Evolutionary conservation across 1,140 invertebrate species (phyloP).

Genomic region (Danaus plexippus): DNA sequence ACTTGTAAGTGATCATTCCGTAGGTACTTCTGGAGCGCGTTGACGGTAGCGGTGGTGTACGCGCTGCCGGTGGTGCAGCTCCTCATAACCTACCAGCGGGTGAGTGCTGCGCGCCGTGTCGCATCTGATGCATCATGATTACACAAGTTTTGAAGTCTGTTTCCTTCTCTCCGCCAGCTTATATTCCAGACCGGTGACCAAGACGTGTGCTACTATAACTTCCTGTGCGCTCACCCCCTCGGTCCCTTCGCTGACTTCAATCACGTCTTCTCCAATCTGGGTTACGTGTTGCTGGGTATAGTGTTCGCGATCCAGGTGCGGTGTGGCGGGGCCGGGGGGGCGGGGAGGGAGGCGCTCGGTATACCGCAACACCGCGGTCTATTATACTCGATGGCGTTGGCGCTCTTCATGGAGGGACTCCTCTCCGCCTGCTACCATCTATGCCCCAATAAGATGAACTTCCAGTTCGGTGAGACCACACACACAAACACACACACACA

Average conservation of each 20-base stretch:
- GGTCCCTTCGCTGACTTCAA: constrained; percentile 83
- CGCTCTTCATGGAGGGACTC: constrained; percentile 91
- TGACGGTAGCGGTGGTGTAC: constrained; percentile 91
- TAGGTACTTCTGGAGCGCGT: constrained; percentile 84
- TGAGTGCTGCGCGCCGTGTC: constrained; percentile 34
- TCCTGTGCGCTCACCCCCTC: constrained; percentile 87
- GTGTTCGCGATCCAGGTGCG: no score
- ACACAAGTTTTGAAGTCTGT: background rate
- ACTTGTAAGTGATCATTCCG: constrained; percentile 40
- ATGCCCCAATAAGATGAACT: constrained; percentile 90
- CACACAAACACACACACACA: background rate
- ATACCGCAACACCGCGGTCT: constrained; percentile 91
- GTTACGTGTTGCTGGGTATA: no score
- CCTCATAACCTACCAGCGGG: constrained; percentile 87
- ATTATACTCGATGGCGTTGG: constrained; percentile 90
- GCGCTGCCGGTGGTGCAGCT: constrained; percentile 89
- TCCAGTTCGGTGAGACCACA: constrained; percentile 85
- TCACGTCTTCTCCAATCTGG: constrained; percentile 77
- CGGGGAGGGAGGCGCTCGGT: constrained; percentile 63
- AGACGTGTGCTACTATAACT: constrained; percentile 95
- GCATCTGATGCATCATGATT: background rate
- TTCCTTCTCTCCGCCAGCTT: constrained; percentile 70
- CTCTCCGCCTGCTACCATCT: constrained; percentile 91
- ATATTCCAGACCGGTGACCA: constrained; percentile 87
- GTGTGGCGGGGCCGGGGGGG: no score